Evolutionary conservation across 2,113 vertebrate genomes (phyloP).

Genomic region (Tricholaema leucomelas): DNA sequence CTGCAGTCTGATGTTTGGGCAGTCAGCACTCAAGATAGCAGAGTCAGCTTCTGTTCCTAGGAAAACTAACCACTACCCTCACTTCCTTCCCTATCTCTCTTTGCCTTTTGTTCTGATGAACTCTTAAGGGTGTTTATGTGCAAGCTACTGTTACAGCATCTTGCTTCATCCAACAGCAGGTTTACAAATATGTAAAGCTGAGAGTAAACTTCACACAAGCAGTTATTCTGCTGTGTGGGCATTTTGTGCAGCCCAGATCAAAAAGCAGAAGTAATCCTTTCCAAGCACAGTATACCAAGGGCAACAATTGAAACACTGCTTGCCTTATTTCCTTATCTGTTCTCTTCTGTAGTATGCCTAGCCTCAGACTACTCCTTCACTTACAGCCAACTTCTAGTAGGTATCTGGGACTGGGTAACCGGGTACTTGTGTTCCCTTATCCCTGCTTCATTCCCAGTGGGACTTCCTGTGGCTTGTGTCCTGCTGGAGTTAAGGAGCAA

Average conservation of each 20-base stretch:
- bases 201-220: not conserved
- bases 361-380: not conserved
- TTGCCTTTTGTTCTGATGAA: not conserved
- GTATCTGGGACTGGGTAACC: not conserved
- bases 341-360: not conserved
- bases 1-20: not conserved
- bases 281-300: not conserved
- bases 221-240: not conserved
- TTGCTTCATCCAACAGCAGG: not conserved
- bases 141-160: not conserved
- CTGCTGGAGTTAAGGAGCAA: not conserved
- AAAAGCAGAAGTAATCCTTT: not conserved
- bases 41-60: constrained; percentile 48
- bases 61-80: constrained; percentile 8
- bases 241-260: not conserved
- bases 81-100: constrained; percentile 21
- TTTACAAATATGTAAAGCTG: not conserved
- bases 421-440: not conserved
- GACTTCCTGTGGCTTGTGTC: not conserved
- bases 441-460: not conserved
- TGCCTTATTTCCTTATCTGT: not conserved
- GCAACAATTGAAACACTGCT: not conserved
- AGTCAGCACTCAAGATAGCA: constrained; percentile 37
- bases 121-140: not conserved
- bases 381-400: not conserved